Evolutionary conservation across 2,113 vertebrate species (phyloP), one percentile per base, ranked within the genome.

Genomic region (Gorsachius goisagi): DNA sequence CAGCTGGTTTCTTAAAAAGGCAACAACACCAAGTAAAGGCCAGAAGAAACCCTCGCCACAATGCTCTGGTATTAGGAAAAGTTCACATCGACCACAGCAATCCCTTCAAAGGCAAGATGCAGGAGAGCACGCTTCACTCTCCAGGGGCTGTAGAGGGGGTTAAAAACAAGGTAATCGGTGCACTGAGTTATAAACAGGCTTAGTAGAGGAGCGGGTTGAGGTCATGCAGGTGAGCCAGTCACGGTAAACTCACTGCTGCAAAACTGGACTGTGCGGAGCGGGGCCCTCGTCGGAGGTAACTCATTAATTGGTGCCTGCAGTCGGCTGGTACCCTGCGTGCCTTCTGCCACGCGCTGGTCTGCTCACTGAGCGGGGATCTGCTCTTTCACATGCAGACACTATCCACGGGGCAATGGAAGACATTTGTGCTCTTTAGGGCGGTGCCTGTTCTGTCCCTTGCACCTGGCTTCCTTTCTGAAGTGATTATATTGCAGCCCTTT

Each of bases 261-360:
- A 32, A 76, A 83, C 37, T 12, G 11, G 19, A 20, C 35, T 33
- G 49, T 79, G 21, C 24, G 52, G 49, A 68, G 53, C 2, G 7
- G 67, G 52, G 73, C 2, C 35, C 90, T 80, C 56, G 41, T n/a
- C 63, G 76, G 39, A 37, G 44, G 28, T 37, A 53, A 52, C 20
- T 87, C 39, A 60, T 47, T 33, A 55, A 30, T 37, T 15, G 8
- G 33, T 41, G 84, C 53, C 49, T 69, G 53, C 55, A 56, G 56
- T 17, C 0, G 2, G 30, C 30, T 80, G 63, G 13, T 77, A 52
- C 60, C 39, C 39, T 39, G 45, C 5, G 7, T 13, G 17, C 10
- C 55, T 69, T 39, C 9, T 23, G 16, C 6, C 1, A 4, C 1
- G 1, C 0, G 0, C 37, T 41, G 10, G 5, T 35, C 77, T 67